These are phyloP conservation scores for Drosophila nikananu DNA, from an alignment of 1,140 invertebrate species.

Conservation along the genomic window DNA sequence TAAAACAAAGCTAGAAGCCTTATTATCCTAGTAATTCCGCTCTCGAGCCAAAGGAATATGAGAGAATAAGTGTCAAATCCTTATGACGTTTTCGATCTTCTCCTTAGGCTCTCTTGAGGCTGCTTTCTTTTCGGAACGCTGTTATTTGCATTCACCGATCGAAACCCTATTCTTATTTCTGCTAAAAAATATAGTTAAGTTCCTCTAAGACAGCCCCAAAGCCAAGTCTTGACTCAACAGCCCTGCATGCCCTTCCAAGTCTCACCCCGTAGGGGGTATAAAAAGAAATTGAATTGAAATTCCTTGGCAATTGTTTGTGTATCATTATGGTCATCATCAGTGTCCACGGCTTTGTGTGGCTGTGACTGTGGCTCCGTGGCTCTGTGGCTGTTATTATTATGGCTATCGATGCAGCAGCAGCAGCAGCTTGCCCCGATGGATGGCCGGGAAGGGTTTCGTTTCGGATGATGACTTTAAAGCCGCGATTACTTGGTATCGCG, in stretches of 20 bases:
- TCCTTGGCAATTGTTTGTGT: conserved; percentile 80
- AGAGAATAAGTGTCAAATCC: too few relatives aligned
- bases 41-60: too few relatives aligned
- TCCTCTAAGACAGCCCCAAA: not conserved
- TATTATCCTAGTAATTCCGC: too few relatives aligned
- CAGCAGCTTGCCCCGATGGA: conserved; percentile 7
- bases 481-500: conserved; percentile 17
- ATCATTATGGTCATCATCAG: conserved; percentile 81
- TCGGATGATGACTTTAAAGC: conserved; percentile 22
- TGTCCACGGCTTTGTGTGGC: conserved; percentile 34
- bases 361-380: not conserved
- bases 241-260: not conserved
- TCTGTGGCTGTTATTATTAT: conserved; percentile 45
- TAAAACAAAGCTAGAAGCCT: too few relatives aligned
- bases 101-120: too few relatives aligned
- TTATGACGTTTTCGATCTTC: too few relatives aligned
- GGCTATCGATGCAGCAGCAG: conserved; percentile 30
- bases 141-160: too few relatives aligned
- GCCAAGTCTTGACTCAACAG: not conserved
- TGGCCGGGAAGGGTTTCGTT: not conserved
- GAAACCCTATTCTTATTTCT: not conserved
- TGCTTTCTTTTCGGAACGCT: too few relatives aligned
- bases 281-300: conserved; percentile 78
- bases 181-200: too few relatives aligned
- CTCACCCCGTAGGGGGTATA: not conserved